These are phyloP conservation scores for Hylaeus anthracinus DNA, from an alignment of 1,140 invertebrate species.

Conservation along the genomic window DNA sequence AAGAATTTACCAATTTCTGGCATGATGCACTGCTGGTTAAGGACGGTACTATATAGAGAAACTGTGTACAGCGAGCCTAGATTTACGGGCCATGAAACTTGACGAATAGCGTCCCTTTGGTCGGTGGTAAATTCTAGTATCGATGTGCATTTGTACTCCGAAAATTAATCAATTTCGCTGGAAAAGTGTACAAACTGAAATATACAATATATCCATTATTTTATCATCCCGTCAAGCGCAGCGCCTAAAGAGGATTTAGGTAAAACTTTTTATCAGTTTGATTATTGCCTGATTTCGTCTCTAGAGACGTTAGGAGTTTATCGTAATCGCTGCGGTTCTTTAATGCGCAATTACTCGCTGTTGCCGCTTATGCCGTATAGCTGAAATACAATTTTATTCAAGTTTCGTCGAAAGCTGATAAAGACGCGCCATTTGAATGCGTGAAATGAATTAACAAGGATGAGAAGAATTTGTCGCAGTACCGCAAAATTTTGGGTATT, in stretches of 20 bases:
- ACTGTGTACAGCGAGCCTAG: neutral
- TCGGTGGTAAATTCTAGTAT: neutral
- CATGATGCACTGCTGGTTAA: neutral
- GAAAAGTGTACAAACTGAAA: conserved; percentile 18
- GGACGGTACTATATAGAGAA: neutral
- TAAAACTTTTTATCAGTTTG: conserved; percentile 40
- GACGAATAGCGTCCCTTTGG: conserved; percentile 7
- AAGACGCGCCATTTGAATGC: neutral
- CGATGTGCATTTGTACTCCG: neutral
- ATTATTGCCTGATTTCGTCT: conserved; percentile 33
- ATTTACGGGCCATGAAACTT: conserved; percentile 8
- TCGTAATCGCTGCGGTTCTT: neutral
- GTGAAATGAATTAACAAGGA: neutral
- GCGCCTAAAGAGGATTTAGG: conserved; percentile 61
- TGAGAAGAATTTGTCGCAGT: neutral
- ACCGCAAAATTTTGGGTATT: neutral
- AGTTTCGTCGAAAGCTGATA: neutral
- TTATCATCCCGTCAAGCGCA: conserved; percentile 53
- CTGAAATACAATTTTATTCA: conserved; percentile 11
- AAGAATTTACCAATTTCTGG: too few species aligned
- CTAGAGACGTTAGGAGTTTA: conserved; percentile 40
- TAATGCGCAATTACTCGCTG: conserved; percentile 12
- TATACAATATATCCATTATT: conserved; percentile 45
- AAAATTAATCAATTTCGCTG: neutral
- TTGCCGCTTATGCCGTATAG: neutral